A percentile compares a stretch with the other conserved stretches of the same genome.
phyloP scores from a whole-genome alignment of 2,888 invertebrate species.

The Celastrina argiolus region DNA sequence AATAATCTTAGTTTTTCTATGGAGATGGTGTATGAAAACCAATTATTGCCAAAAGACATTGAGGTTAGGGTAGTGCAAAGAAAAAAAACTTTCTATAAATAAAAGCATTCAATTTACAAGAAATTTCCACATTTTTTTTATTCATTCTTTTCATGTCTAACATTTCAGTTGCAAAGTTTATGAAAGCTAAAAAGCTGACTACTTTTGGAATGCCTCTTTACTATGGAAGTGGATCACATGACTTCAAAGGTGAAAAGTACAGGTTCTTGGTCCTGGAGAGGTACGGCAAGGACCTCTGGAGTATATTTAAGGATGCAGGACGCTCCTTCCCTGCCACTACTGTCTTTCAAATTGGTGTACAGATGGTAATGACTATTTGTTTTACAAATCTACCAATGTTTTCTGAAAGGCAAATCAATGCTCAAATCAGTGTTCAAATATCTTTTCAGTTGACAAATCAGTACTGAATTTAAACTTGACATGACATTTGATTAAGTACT shows the following conservation, averaged over 20 bases:
- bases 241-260: conserved; percentile 85
- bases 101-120: neutral
- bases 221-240: conserved; percentile 90
- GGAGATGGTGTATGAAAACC: no score
- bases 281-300: conserved; percentile 92
- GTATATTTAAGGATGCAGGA: conserved; percentile 82
- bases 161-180: conserved; percentile 83
- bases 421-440: no score
- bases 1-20: no score
- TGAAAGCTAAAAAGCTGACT: conserved; percentile 81
- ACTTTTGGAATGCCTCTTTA: conserved; percentile 91
- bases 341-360: conserved; percentile 87
- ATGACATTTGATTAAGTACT: no score
- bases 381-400: no score
- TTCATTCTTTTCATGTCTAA: conserved; percentile 9
- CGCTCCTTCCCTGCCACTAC: conserved; percentile 83
- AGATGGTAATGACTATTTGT: conserved; percentile 80
- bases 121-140: neutral
- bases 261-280: conserved; percentile 94
- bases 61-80: no score
- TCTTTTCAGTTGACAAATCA: no score
- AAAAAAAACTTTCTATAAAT: no score
- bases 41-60: no score
- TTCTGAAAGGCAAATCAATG: no score
- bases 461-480: no score